Evolutionary conservation across 2,113 vertebrate species (phyloP).

Genomic region (Sinocyclocheilus anophthalmus): DNA sequence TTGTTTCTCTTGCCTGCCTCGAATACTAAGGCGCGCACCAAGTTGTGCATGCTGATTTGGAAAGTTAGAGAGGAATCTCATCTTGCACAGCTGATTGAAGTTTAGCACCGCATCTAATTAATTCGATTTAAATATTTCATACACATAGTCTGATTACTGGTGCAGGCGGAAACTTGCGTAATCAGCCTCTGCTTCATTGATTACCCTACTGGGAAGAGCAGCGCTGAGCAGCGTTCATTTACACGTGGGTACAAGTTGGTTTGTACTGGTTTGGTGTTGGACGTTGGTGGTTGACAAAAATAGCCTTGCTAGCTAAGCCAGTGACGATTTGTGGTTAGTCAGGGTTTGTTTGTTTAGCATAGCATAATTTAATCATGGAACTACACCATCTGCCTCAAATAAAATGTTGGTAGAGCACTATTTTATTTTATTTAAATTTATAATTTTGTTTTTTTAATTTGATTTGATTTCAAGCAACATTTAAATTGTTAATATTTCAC

Average conservation of each 20-base stretch:
- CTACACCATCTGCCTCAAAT: not conserved
- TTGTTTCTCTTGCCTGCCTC: slow-evolving; percentile 51
- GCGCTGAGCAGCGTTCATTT: not conserved
- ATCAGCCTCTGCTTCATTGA: not conserved
- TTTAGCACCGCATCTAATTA: slow-evolving; percentile 33
- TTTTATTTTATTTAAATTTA: no score
- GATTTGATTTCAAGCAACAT: no score
- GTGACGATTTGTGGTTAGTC: not conserved
- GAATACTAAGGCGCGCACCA: slow-evolving; percentile 42
- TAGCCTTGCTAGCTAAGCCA: not conserved
- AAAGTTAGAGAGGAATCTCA: slow-evolving; percentile 14
- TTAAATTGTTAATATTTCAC: no score
- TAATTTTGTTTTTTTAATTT: no score
- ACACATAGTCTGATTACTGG: slow-evolving; percentile 30
- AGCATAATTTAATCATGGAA: not conserved
- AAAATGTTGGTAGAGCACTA: no score
- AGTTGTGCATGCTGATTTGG: slow-evolving; percentile 44
- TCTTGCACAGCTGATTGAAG: slow-evolving; percentile 38
- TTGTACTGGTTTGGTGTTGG: not conserved
- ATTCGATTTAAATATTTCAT: slow-evolving; percentile 32
- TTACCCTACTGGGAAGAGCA: slow-evolving; percentile 3
- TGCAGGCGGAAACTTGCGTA: not conserved
- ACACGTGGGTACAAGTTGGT: no score
- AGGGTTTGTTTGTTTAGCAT: not conserved
- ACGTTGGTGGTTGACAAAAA: not conserved